Percentiles rank a stretch among this genome's conserved stretches.
Evolutionary conservation across 2,888 invertebrate species (phyloP).

Genomic region (Lottia gigantea): DNA sequence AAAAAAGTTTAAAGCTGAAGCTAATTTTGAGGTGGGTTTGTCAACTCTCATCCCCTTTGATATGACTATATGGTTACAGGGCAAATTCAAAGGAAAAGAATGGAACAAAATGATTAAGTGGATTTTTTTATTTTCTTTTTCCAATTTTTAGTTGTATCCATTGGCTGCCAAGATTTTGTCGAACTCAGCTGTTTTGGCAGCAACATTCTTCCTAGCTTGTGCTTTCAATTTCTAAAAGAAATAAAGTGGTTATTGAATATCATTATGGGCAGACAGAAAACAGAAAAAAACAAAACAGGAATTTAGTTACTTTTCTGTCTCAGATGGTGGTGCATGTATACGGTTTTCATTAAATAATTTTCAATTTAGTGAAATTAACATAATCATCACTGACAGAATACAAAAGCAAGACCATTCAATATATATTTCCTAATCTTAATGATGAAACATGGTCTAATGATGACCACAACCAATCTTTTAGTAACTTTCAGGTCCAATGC

Average conservation of each 20-base stretch:
- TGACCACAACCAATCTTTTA: too few species aligned
- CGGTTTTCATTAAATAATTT: conserved; percentile 28
- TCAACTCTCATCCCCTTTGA: too few species aligned
- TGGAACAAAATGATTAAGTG: too few species aligned
- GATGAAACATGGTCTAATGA: too few species aligned
- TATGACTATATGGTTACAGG: too few species aligned
- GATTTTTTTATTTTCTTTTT: too few species aligned
- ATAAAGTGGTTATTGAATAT: conserved; percentile 5
- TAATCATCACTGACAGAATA: conserved; percentile 30
- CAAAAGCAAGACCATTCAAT: background rate
- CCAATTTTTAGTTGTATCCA: conserved; percentile 42
- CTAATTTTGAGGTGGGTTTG: too few species aligned
- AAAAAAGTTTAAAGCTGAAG: too few species aligned
- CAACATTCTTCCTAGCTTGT: conserved; percentile 53
- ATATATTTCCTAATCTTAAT: too few species aligned
- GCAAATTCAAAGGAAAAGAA: too few species aligned
- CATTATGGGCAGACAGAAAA: background rate
- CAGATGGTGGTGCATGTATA: conserved; percentile 38
- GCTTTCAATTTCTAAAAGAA: conserved; percentile 47
- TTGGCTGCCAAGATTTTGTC: conserved; percentile 51
- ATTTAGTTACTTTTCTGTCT: conserved; percentile 15
- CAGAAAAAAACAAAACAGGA: background rate
- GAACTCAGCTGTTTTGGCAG: conserved; percentile 44
- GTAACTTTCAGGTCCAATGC: too few species aligned
- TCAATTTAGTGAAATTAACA: conserved; percentile 23